Conservation (phyloP, 2,113 vertebrate genomes). For the Apaloderma vittatum region DNA sequence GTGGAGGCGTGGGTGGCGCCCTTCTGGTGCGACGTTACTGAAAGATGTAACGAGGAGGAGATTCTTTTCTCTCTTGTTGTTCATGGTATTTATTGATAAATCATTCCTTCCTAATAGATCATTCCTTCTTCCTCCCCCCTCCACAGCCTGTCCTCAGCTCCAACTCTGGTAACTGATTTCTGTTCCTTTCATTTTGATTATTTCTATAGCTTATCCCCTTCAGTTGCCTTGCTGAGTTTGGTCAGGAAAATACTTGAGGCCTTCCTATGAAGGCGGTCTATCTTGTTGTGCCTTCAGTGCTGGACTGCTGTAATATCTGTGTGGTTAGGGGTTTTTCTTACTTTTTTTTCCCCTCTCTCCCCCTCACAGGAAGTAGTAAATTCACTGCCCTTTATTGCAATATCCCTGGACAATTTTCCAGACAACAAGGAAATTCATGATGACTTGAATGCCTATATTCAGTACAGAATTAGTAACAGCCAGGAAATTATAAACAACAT, state of each 20-base stretch:
- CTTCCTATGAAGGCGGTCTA: background rate
- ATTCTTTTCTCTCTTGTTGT: background rate
- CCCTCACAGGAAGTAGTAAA: constrained; percentile 86
- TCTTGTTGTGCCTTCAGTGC: background rate
- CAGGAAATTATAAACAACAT: constrained; percentile 95
- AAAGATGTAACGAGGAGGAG: background rate
- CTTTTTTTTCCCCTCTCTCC: background rate
- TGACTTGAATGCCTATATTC: constrained; percentile 94
- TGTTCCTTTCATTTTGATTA: background rate
- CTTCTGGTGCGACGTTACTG: background rate
- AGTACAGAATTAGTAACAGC: constrained; percentile 90
- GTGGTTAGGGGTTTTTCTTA: background rate
- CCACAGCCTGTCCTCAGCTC: background rate
- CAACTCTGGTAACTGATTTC: background rate
- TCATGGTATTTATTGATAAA: background rate
- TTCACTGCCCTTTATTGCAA: constrained; percentile 85
- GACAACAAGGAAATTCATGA: constrained; percentile 90
- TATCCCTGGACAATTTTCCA: constrained; percentile 91
- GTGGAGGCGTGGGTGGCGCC: background rate
- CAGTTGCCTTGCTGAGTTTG: background rate
- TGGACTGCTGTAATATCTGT: background rate
- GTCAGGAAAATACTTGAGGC: background rate
- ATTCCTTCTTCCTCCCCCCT: background rate
- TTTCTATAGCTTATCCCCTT: background rate
- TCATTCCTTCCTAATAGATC: background rate